Evolutionary conservation across 2,113 vertebrate genomes (phyloP).

Genomic region (Prunella fulvescens): DNA sequence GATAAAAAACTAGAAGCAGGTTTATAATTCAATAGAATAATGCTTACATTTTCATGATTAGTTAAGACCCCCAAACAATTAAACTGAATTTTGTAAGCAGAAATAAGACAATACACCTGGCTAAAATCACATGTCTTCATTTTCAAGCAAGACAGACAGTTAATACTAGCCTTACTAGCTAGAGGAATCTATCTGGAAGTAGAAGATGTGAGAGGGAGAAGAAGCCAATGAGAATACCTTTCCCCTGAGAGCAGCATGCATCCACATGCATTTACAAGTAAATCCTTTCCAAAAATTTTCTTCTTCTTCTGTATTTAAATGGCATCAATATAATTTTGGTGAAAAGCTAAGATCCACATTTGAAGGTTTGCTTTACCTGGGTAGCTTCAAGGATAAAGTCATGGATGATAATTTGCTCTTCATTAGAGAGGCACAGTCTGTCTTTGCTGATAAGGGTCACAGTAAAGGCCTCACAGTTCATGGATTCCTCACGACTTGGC

Average conservation of each 20-base stretch:
- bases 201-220: neutral
- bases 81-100: neutral
- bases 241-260: neutral
- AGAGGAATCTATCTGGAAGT: neutral
- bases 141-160: neutral
- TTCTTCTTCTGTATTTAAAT: neutral
- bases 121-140: neutral
- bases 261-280: neutral
- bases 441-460: conserved; percentile 99
- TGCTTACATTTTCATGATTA: neutral
- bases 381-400: conserved; percentile 99
- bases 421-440: conserved; percentile 96
- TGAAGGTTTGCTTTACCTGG: conserved; percentile 78
- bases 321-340: neutral
- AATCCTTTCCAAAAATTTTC: neutral
- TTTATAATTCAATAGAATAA: neutral
- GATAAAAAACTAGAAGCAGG: neutral
- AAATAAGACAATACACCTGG: neutral
- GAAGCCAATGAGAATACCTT: neutral
- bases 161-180: neutral
- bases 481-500: conserved; percentile 97
- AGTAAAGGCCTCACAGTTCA: conserved; percentile 98
- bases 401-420: conserved; percentile 98
- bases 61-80: neutral
- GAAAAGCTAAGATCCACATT: neutral